Base-by-base conservation (phyloP, 2,888 invertebrate genomes). In the Pycnomerus fuliginosus region DNA sequence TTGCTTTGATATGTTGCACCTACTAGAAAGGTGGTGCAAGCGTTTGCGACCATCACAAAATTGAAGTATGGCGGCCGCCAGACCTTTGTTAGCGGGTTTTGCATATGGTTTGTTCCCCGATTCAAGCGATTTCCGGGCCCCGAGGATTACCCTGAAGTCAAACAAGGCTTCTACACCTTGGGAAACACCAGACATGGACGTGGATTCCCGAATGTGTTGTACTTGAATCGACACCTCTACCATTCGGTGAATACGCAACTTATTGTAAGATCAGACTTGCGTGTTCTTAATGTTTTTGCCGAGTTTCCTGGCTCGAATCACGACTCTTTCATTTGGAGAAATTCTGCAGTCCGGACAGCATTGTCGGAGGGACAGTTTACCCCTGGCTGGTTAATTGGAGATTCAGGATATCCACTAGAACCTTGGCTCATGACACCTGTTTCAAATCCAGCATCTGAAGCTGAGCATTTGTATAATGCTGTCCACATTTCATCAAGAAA, bases 381-480 rank as follows among this genome's bases (percentile, higher is more conserved):
- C 17, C 16, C 37, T 8, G 29, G 20, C 5, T 40, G 50, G 46
- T 40, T 38, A 17, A 16, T 38, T n/a, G 30, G 38, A 8, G 38
- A 30, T 17, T 50, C 34, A n/a, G n/a, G n/a, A n/a, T n/a, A n/a
- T n/a, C n/a, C n/a, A n/a, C n/a, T n/a, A n/a, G n/a, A n/a, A n/a
- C 34, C 47, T 0, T 44, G 31, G 40, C 20, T 50, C 7, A 48
- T 50, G 47, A 44, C 44, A 4, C 47, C 50, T 3, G 23, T 48
- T 3, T 3, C 4, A 4, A 10, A 35, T n/a, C 25, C 38, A 5
- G 11, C 25, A 20, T 14, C 36, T 3, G 8, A 4, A 16, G 27
- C 38, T 1, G 46, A 50, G 31, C 24, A 50, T 8, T 14, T 50
- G n/a, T 50, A 47, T 15, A 50, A 50, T 28, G n/a, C 35, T 2